Percentiles rank a stretch among this genome's conserved stretches.
phyloP scores from a whole-genome alignment of 2,113 vertebrate species.

The Setophaga coronata region DNA sequence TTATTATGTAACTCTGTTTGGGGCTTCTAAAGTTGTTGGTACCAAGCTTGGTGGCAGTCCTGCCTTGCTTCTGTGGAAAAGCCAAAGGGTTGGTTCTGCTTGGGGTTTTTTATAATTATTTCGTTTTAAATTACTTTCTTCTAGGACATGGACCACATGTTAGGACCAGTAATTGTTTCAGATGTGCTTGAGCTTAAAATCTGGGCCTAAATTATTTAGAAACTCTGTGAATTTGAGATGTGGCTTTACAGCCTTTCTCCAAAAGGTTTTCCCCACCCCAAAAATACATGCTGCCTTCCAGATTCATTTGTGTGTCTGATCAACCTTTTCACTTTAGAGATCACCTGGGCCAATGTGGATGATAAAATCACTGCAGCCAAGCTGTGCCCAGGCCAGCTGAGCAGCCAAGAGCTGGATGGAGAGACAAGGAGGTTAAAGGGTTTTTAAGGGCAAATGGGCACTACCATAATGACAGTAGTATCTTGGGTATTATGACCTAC shows the following conservation, averaged over 20 bases:
- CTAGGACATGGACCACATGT: neutral
- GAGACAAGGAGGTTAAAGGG: neutral
- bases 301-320: neutral
- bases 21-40: constrained; percentile 1
- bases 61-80: neutral
- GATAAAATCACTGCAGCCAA: neutral
- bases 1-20: neutral
- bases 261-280: neutral
- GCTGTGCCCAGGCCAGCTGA: neutral
- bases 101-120: neutral
- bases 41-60: neutral
- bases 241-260: neutral
- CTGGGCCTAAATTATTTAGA: neutral
- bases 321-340: neutral
- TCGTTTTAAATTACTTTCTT: neutral
- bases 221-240: neutral
- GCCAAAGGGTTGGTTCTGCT: neutral
- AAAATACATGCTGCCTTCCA: neutral
- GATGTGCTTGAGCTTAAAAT: constrained; percentile 4
- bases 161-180: constrained; percentile 2
- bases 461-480: neutral
- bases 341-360: neutral
- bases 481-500: neutral
- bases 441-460: neutral
- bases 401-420: neutral